phyloP scores from a whole-genome alignment of 2,888 invertebrate species.

The Phorcus lineatus region DNA sequence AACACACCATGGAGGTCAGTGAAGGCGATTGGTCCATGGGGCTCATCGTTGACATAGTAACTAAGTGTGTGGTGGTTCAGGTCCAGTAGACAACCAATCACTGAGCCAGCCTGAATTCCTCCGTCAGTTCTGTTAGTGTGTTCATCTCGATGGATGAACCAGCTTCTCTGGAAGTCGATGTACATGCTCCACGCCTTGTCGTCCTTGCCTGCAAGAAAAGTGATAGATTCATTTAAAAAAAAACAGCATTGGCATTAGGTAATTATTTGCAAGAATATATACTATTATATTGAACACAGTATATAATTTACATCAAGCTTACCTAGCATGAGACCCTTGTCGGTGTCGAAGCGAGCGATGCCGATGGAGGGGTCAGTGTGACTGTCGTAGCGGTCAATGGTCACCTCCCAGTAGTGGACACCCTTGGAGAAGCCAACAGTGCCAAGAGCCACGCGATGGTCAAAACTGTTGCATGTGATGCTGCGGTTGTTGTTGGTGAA shows the following conservation, averaged over 20 bases:
- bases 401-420: slow-evolving; percentile 96
- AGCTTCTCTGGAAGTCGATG: slow-evolving; percentile 93
- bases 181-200: slow-evolving; percentile 99
- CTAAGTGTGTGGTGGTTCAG: slow-evolving; percentile 90
- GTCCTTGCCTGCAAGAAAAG: slow-evolving; percentile 88
- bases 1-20: slow-evolving; percentile 88
- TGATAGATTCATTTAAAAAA: too few species aligned
- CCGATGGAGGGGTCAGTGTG: slow-evolving; percentile 98
- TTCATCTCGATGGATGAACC: slow-evolving; percentile 97
- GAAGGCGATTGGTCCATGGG: slow-evolving; percentile 94
- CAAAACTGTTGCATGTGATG: slow-evolving; percentile 93
- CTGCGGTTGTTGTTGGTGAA: slow-evolving; percentile 90
- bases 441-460: slow-evolving; percentile 93
- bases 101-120: slow-evolving; percentile 88
- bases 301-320: slow-evolving; percentile 68
- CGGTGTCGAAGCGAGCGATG: slow-evolving; percentile 92
- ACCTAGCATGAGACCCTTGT: slow-evolving; percentile 96
- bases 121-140: slow-evolving; percentile 95
- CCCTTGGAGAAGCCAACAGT: slow-evolving; percentile 96
- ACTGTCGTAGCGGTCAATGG: slow-evolving; percentile 93
- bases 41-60: slow-evolving; percentile 95
- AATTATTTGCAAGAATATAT: too few species aligned
- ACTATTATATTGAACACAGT: too few species aligned
- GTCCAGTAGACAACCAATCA: slow-evolving; percentile 94
- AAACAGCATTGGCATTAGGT: too few species aligned